Evolutionary conservation across 2,113 vertebrate species (phyloP).

Genomic region (Salvelinus alpinus): DNA sequence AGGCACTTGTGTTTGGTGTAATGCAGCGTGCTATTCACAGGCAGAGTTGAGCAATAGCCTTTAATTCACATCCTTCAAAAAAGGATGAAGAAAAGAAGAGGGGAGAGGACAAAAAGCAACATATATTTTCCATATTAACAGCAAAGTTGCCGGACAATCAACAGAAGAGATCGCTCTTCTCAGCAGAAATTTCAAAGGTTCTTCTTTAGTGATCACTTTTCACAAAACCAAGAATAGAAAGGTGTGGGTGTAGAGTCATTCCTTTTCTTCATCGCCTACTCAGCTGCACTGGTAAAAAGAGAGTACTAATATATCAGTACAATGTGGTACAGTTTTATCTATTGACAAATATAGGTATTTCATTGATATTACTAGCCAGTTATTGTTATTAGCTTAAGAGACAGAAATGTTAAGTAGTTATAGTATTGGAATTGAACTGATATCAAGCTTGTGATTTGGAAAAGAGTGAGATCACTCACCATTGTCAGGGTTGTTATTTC

Average conservation of each 20-base stretch:
- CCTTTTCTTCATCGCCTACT: slow-evolving; percentile 19
- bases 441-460: background rate
- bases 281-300: slow-evolving; percentile 27
- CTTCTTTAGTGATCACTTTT: slow-evolving; percentile 20
- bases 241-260: background rate
- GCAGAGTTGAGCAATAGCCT: slow-evolving; percentile 16
- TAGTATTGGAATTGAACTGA: background rate
- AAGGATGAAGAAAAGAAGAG: background rate
- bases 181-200: slow-evolving; percentile 1
- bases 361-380: background rate
- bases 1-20: slow-evolving; percentile 30
- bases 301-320: background rate
- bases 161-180: background rate
- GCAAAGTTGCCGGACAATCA: background rate
- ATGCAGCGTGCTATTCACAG: slow-evolving; percentile 32
- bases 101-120: background rate
- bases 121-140: slow-evolving; percentile 13
- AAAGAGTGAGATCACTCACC: slow-evolving; percentile 44
- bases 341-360: background rate
- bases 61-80: background rate
- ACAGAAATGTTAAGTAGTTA: background rate
- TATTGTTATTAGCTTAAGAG: background rate
- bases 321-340: background rate
- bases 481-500: slow-evolving; percentile 29
- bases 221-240: background rate